phyloP scores from a whole-genome alignment of 2,888 invertebrate species.

The Aphrophora alni region DNA sequence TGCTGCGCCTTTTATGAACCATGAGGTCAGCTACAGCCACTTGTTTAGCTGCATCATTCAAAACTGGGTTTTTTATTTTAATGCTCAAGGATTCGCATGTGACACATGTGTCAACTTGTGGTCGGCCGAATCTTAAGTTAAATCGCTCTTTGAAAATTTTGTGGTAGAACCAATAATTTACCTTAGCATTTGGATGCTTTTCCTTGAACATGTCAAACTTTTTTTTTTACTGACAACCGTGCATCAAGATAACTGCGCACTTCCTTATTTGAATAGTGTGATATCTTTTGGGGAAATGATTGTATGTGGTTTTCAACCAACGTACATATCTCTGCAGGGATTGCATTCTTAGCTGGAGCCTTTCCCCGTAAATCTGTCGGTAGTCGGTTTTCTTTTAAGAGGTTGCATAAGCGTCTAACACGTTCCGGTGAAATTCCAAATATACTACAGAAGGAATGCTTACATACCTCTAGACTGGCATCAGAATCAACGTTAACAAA shows the following conservation, averaged over 20 bases:
- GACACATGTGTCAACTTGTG: slow-evolving; percentile 9
- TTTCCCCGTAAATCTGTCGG: no score
- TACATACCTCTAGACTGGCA: no score
- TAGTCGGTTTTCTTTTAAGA: no score
- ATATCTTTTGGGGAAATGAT: slow-evolving; percentile 9
- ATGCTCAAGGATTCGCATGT: slow-evolving; percentile 6
- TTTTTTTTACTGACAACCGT: not conserved
- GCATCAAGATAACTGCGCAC: not conserved
- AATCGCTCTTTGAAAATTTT: not conserved
- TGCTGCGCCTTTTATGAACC: slow-evolving; percentile 6
- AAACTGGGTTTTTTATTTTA: slow-evolving; percentile 2
- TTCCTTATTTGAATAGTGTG: slow-evolving; percentile 9
- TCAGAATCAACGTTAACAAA: no score
- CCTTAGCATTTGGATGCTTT: not conserved
- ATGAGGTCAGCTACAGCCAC: slow-evolving; percentile 9
- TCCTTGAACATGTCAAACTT: not conserved
- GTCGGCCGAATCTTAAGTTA: not conserved
- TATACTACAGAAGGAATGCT: no score
- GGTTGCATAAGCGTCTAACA: no score
- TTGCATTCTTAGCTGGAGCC: no score
- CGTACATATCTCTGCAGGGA: no score
- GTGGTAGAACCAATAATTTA: slow-evolving; percentile 45
- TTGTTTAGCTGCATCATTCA: slow-evolving; percentile 13
- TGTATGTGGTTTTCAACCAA: slow-evolving; percentile 3
- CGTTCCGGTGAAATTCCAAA: no score